Evolutionary conservation across 2,888 invertebrate genomes (phyloP).

Genomic region (Meteorus colon): DNA sequence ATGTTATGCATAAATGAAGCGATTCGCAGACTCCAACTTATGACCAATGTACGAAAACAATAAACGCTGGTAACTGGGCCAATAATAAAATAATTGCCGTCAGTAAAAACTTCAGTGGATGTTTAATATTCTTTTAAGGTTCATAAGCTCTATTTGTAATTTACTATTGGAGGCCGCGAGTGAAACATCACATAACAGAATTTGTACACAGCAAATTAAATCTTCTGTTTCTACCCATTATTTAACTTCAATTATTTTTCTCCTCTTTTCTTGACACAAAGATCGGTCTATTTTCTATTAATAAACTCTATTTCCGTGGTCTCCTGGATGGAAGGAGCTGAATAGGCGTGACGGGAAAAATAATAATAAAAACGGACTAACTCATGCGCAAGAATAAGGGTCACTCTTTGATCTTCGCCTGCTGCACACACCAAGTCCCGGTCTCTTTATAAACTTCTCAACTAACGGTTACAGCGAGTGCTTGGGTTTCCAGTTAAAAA

Average conservation of each 20-base stretch:
- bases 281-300: not conserved
- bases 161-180: not conserved
- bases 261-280: not conserved
- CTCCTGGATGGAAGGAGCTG: not conserved
- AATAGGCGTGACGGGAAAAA: not conserved
- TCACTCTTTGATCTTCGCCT: slow-evolving; percentile 27
- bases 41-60: slow-evolving; percentile 56
- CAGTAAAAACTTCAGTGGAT: slow-evolving; percentile 18
- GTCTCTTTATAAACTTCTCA: slow-evolving; percentile 25
- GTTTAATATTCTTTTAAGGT: not conserved
- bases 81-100: slow-evolving; percentile 65
- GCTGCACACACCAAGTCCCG: not conserved
- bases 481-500: slow-evolving; percentile 17
- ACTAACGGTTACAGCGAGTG: not conserved
- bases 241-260: not conserved
- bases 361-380: slow-evolving; percentile 9
- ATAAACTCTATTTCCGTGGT: not conserved
- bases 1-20: not conserved
- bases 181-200: not conserved
- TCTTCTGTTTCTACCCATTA: not conserved
- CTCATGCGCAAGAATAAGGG: slow-evolving; percentile 7
- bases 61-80: slow-evolving; percentile 63
- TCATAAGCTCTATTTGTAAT: not conserved
- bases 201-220: not conserved
- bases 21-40: slow-evolving; percentile 6